Conservation (phyloP, 2,888 invertebrate species). For the Eristalis arbustorum region DNA sequence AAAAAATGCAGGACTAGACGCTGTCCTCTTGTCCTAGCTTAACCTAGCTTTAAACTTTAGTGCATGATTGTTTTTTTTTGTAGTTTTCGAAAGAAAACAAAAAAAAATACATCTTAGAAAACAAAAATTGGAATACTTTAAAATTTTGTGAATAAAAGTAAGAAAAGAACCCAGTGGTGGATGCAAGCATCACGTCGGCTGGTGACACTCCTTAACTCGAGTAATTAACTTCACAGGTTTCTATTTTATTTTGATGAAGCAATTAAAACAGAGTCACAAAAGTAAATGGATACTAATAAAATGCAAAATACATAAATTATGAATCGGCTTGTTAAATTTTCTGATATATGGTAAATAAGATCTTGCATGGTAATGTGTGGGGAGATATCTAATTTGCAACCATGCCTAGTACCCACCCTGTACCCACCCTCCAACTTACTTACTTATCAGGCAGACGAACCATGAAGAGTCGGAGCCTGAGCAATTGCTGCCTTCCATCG, state of each 20-base stretch:
- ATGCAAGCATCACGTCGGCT: not conserved
- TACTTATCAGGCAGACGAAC: no score
- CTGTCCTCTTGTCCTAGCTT: not conserved
- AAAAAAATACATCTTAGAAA: not conserved
- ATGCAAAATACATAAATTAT: not conserved
- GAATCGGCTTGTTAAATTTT: not conserved
- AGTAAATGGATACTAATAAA: not conserved
- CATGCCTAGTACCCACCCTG: no score
- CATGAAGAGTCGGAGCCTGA: no score
- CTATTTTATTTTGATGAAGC: not conserved
- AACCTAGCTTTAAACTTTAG: not conserved
- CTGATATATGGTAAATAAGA: not conserved
- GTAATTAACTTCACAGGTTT: not conserved
- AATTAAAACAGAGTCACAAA: not conserved
- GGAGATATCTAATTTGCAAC: no score
- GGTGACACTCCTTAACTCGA: not conserved
- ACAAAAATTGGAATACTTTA: not conserved
- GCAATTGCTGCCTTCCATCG: no score
- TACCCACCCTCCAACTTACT: no score
- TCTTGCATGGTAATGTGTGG: no score
- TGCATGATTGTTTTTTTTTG: not conserved
- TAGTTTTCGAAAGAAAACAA: not conserved
- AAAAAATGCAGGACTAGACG: conserved; percentile 81
- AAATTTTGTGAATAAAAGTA: not conserved
- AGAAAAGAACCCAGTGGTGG: not conserved